These are phyloP conservation scores for Jordanella pulchra DNA, from an alignment of 2,797 vertebrate species.

Conservation along the genomic window DNA sequence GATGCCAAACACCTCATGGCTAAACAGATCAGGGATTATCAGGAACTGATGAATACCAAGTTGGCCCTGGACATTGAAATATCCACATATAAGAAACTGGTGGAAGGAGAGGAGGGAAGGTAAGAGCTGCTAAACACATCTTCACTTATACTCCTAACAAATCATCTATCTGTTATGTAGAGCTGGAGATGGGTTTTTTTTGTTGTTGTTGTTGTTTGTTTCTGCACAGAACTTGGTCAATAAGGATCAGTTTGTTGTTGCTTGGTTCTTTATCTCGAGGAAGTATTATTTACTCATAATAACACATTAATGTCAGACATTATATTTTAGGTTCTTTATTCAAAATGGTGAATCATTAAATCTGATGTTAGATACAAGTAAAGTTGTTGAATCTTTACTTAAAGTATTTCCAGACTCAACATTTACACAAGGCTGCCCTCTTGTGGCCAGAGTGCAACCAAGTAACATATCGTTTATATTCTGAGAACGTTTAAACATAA, in stretches of 20 bases:
- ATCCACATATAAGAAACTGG: slow-evolving; percentile 80
- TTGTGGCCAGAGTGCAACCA: not conserved
- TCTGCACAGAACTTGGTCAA: not conserved
- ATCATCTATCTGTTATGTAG: not conserved
- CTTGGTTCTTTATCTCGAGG: not conserved
- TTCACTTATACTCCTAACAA: not conserved
- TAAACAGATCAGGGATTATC: slow-evolving; percentile 79
- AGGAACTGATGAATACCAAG: slow-evolving; percentile 85
- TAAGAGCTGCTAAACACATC: slow-evolving; percentile 29
- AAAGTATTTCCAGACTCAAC: no score
- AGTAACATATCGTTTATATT: no score
- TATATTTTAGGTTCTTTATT: not conserved
- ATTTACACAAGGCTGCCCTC: no score
- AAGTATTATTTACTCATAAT: not conserved
- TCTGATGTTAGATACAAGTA: not conserved
- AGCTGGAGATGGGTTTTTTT: not conserved
- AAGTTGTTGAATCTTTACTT: not conserved
- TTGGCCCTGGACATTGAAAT: slow-evolving; percentile 81
- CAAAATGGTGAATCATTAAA: not conserved
- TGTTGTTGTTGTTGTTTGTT: not conserved
- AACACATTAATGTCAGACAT: not conserved
- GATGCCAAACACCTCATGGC: slow-evolving; percentile 72
- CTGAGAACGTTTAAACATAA: no score
- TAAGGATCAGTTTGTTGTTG: not conserved
- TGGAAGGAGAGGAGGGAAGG: slow-evolving; percentile 88